phyloP scores from a whole-genome alignment of 2,888 invertebrate species.

The Tetragnatha montana region DNA sequence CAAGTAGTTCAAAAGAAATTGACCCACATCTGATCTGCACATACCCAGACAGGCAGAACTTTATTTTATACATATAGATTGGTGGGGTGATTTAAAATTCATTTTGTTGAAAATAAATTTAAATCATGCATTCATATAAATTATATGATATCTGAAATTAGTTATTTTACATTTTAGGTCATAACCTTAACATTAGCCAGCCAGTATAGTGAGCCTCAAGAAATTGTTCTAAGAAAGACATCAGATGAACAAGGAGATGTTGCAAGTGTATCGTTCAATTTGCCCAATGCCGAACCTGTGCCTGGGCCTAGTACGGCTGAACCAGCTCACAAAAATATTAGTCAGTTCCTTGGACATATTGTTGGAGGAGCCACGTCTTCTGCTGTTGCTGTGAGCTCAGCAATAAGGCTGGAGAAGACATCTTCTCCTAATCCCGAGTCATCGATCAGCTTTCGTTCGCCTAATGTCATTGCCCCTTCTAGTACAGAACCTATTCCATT shows the following conservation, averaged over 20 bases:
- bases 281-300: slow-evolving; percentile 72
- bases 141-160: neutral
- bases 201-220: slow-evolving; percentile 83
- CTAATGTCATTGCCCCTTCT: slow-evolving; percentile 81
- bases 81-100: slow-evolving; percentile 76
- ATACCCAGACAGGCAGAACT: too few relatives aligned
- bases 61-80: slow-evolving; percentile 75
- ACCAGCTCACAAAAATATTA: slow-evolving; percentile 76
- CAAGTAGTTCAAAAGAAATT: too few relatives aligned
- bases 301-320: slow-evolving; percentile 75
- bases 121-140: neutral
- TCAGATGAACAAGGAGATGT: slow-evolving; percentile 65
- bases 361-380: slow-evolving; percentile 71
- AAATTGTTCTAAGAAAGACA: slow-evolving; percentile 75
- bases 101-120: neutral
- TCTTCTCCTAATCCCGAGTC: slow-evolving; percentile 63
- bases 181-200: slow-evolving; percentile 82
- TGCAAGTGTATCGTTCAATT: slow-evolving; percentile 73
- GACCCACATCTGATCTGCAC: too few relatives aligned
- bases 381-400: slow-evolving; percentile 37
- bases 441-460: slow-evolving; percentile 77
- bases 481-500: slow-evolving; percentile 82
- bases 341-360: slow-evolving; percentile 76
- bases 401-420: slow-evolving; percentile 47
- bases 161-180: slow-evolving; percentile 76